phyloP scores from a whole-genome alignment of 64 coral and sea anemone genomes.

The Montipora capricornis region DNA sequence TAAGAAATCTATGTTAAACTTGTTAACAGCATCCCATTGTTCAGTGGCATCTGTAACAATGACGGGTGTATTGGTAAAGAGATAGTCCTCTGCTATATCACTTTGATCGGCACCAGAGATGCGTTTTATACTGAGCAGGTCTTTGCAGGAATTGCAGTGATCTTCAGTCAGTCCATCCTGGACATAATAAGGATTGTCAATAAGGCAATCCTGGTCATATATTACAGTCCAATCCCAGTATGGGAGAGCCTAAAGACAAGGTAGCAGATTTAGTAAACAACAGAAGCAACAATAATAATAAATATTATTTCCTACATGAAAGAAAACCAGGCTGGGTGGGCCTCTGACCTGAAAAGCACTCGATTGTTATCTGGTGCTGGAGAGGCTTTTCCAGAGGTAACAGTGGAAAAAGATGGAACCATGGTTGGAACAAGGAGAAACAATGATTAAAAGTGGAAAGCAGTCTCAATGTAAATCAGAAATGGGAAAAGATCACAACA shows the following conservation, averaged over 20 bases:
- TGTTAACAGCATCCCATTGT: constrained; percentile 78
- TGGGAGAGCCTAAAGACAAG: constrained; percentile 62
- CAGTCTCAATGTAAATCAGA: too few relatives aligned
- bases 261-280: not conserved
- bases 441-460: too few relatives aligned
- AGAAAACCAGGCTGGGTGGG: too few relatives aligned
- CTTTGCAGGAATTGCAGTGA: constrained; percentile 79
- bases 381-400: too few relatives aligned
- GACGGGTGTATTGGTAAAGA: constrained; percentile 79
- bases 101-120: constrained; percentile 51
- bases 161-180: constrained; percentile 74
- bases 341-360: too few relatives aligned
- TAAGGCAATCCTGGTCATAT: constrained; percentile 81
- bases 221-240: constrained; percentile 96
- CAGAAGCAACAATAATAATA: not conserved
- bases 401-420: too few relatives aligned
- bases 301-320: not conserved
- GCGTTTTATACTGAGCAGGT: constrained; percentile 43
- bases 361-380: too few relatives aligned
- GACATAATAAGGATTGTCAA: constrained; percentile 89
- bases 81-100: constrained; percentile 64
- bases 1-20: constrained; percentile 80
- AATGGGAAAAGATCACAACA: too few relatives aligned
- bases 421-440: too few relatives aligned
- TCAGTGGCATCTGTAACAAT: constrained; percentile 84